These are phyloP conservation scores for Eucriotettix oculatus DNA, from an alignment of 2,888 invertebrate genomes.

Conservation along the genomic window DNA sequence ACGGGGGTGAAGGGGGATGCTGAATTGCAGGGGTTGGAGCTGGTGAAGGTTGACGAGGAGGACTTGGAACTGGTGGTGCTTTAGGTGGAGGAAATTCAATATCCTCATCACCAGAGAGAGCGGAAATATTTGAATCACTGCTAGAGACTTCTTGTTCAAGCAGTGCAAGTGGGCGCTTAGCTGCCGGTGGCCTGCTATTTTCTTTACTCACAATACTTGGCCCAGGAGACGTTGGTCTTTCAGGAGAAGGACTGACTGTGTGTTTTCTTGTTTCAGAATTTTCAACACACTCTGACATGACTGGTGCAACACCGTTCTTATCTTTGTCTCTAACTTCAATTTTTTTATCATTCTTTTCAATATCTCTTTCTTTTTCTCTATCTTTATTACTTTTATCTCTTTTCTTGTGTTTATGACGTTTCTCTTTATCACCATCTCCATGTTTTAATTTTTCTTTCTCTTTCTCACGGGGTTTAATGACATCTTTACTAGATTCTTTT, in stretches of 20 bases:
- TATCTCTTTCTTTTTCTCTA: constrained; percentile 20
- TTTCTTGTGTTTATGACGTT: constrained; percentile 22
- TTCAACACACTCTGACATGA: not conserved
- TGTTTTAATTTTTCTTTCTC: constrained; percentile 34
- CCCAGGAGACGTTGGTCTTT: not conserved
- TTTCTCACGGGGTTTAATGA: constrained; percentile 29
- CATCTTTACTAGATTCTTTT: constrained; percentile 18
- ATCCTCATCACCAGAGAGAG: constrained; percentile 13
- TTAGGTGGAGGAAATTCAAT: constrained; percentile 5
- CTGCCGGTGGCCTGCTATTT: too few species aligned
- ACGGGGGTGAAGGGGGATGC: not conserved
- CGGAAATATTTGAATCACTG: constrained; percentile 11
- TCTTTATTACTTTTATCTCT: constrained; percentile 25
- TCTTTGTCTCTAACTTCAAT: constrained; percentile 11
- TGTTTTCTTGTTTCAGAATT: not conserved
- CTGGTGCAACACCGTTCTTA: constrained; percentile 9
- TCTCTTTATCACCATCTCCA: constrained; percentile 16
- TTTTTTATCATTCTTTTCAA: constrained; percentile 10
- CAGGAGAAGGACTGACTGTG: constrained; percentile 2
- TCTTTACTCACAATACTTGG: too few species aligned
- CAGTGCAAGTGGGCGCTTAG: constrained; percentile 9
- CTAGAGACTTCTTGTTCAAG: constrained; percentile 9
- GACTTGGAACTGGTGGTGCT: not conserved
- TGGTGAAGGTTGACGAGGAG: not conserved
- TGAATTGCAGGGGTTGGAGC: not conserved